phyloP scores from a whole-genome alignment of 2,797 vertebrate genomes.

The Phoxinus dragarum region DNA sequence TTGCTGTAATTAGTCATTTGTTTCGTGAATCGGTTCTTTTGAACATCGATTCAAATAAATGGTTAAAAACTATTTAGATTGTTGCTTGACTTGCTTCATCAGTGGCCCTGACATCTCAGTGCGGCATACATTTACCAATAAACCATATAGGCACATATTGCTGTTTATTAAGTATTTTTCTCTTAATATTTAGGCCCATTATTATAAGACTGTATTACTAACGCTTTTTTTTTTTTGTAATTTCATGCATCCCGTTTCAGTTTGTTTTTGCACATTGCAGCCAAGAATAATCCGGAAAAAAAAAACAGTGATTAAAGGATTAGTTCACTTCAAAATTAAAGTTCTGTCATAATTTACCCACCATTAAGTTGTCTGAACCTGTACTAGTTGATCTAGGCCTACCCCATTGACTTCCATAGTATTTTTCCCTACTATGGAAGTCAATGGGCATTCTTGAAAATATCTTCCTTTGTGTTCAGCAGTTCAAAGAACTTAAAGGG shows the following conservation, averaged over 20 bases:
- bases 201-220: not conserved
- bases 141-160: not conserved
- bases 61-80: not conserved
- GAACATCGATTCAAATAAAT: not conserved
- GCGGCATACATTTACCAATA: not conserved
- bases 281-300: no score
- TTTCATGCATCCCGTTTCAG: not conserved
- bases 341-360: no score
- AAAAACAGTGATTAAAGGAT: no score
- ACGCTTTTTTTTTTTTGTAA: not conserved
- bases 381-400: no score
- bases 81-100: not conserved
- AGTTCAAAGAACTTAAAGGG: no score
- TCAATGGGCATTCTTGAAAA: no score
- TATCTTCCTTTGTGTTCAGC: no score
- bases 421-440: no score
- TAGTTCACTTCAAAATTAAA: no score
- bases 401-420: no score
- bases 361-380: no score
- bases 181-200: not conserved
- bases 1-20: not conserved
- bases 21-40: not conserved
- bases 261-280: not conserved
- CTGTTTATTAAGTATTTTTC: not conserved
- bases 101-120: not conserved